Evolutionary conservation across 2,113 vertebrate genomes (phyloP), one percentile per base, ranked within the genome.

Genomic region (Leptosomus discolor): DNA sequence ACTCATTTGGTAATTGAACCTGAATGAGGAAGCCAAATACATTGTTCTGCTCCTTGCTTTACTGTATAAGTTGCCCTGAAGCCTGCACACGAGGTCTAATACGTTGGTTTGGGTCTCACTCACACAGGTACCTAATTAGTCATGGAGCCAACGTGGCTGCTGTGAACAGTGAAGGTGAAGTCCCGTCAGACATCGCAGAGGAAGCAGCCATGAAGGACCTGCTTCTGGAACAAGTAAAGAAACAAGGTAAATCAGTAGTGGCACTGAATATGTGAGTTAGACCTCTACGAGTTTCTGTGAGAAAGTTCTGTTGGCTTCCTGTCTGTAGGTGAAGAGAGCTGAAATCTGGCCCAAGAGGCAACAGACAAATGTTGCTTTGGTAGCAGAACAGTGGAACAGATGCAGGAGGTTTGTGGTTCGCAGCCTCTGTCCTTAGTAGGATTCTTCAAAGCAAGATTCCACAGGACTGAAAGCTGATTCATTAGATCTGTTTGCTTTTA

Each of bases 141-240:
- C 97, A 97, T 0, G 99, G 99, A 11, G 99, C 99, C 3, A 98
- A 98, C 20, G 98, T 99, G 74, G 98, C 98, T 70, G 98, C 98
- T 15, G 99, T 99, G 81, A 99, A 99, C 97, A 99, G 99, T 19
- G 99, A 99, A 48, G 99, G 99, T 1, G 99, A 99, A 46, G 99
- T 99, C 68, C 99, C 99, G 1, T 98, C 99, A 37, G 99, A 99
- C 96, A 99, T 99, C 23, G 99, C 99, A 1, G 98, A 99, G 95
- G 99, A 99, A 68, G 99, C 99, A n/a, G 98, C 98, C 92, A 99
- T 99, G 58, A 99, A 99, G 96, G 98, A 99, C 41, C 98, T 99
- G 58, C 98, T 99, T 27, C 98, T 99, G 97, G 98, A 98, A 26
- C 98, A 99, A 97, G 98, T 99, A 10, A 97, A 97, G 75, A 99